phyloP scores from a whole-genome alignment of 1,140 invertebrate genomes.

The Calephelis virginiensis region DNA sequence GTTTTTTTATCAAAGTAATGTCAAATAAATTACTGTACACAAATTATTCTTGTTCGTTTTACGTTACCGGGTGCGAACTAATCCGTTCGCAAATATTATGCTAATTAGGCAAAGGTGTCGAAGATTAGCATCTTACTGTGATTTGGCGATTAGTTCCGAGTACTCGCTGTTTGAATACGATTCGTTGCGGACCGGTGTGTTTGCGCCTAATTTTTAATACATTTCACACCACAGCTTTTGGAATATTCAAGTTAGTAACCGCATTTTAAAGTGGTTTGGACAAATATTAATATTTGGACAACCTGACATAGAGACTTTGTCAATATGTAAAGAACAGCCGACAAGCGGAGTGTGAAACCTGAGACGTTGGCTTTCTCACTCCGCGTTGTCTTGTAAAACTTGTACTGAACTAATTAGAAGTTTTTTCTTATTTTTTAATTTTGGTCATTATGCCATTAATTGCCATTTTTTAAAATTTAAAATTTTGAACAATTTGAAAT shows the following conservation, averaged over 20 bases:
- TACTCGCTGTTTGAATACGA: slow-evolving; percentile 66
- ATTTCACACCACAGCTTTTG: slow-evolving; percentile 16
- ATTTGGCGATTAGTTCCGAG: slow-evolving; percentile 56
- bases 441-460: no score
- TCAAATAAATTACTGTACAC: background rate
- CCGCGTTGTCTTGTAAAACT: background rate
- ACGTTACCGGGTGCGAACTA: slow-evolving; percentile 24
- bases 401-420: no score
- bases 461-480: no score
- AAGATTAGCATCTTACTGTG: slow-evolving; percentile 74
- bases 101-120: slow-evolving; percentile 66
- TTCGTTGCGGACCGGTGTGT: slow-evolving; percentile 66
- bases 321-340: slow-evolving; percentile 13
- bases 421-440: no score
- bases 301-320: background rate
- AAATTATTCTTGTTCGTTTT: background rate
- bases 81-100: slow-evolving; percentile 55
- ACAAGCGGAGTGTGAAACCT: slow-evolving; percentile 14
- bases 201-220: slow-evolving; percentile 40
- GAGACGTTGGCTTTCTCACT: background rate
- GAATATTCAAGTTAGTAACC: slow-evolving; percentile 3
- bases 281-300: slow-evolving; percentile 16
- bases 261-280: slow-evolving; percentile 10
- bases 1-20: background rate
- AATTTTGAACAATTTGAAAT: no score